Conservation (phyloP, 2,797 vertebrate species). For the Sebastes vulpes region DNA sequence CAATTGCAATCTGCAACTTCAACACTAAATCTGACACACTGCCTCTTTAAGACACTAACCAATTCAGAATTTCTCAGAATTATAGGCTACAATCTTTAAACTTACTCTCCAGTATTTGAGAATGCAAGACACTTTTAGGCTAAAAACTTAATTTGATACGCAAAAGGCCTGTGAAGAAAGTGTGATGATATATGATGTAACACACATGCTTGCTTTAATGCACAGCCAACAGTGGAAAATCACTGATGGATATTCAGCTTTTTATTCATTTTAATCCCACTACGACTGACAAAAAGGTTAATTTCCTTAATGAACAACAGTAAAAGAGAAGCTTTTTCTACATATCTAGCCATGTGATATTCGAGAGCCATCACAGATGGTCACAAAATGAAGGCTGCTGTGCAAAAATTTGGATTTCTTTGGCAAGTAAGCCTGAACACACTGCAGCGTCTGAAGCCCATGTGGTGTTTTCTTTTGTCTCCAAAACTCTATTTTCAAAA, state of each 20-base stretch:
- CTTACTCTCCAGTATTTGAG: not conserved
- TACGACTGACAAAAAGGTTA: not conserved
- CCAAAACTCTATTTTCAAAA: constrained; percentile 28
- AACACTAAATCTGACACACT: no score
- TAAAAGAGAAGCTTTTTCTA: not conserved
- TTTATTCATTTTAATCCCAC: not conserved
- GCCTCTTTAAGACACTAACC: not conserved
- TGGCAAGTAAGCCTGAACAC: constrained; percentile 15
- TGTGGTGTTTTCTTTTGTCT: constrained; percentile 42
- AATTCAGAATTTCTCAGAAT: not conserved
- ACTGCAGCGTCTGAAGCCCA: constrained; percentile 22
- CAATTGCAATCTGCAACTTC: no score
- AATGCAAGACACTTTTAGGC: not conserved
- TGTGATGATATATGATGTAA: not conserved
- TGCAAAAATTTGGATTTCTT: constrained; percentile 14
- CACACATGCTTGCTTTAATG: not conserved
- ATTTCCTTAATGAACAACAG: not conserved
- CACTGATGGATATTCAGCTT: not conserved
- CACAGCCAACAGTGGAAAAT: not conserved
- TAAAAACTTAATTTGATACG: not conserved
- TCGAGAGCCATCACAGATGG: constrained; percentile 22
- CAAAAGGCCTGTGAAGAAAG: not conserved
- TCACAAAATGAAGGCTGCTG: constrained; percentile 30
- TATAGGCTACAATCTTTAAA: not conserved
- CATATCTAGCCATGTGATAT: not conserved